Evolutionary conservation across 2,113 vertebrate species (phyloP).

Genomic region (Erpornis zantholeuca): DNA sequence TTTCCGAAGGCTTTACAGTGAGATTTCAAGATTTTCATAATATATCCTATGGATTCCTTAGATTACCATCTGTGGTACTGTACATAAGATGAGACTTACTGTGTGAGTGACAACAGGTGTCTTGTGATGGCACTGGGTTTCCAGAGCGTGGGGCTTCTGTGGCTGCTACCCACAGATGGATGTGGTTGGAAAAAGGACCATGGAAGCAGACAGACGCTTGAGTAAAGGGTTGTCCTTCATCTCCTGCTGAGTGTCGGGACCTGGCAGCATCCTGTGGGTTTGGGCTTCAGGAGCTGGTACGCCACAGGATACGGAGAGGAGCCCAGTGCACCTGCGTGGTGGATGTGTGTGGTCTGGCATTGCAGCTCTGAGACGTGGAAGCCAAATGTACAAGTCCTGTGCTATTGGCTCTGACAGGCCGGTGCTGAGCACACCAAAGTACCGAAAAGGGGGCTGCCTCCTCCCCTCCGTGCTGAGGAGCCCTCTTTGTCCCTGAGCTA

Average conservation of each 20-base stretch:
- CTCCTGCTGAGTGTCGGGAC: neutral
- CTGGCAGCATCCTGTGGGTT: neutral
- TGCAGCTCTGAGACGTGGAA: fast-evolving
- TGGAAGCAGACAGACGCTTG: neutral
- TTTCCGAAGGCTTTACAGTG: neutral
- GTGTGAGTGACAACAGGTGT: fast-evolving
- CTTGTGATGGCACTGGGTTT: neutral
- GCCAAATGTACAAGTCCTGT: neutral
- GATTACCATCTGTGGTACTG: neutral
- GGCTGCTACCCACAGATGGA: neutral
- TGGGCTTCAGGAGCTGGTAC: neutral
- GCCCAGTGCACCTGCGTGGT: fast-evolving
- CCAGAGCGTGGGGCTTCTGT: fast-evolving
- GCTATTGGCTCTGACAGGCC: neutral
- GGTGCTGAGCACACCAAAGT: neutral
- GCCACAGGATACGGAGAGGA: fast-evolving
- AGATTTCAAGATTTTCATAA: neutral
- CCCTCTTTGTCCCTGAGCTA: neutral
- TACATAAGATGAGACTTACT: fast-evolving
- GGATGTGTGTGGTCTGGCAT: neutral
- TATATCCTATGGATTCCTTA: neutral
- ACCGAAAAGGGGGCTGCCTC: neutral
- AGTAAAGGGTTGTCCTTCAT: neutral
- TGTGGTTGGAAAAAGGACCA: neutral
- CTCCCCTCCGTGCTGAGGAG: neutral